Evolutionary conservation across 1,140 invertebrate species (phyloP), one percentile per base, ranked within the genome.

Genomic region (Apocrypta bakeri): DNA sequence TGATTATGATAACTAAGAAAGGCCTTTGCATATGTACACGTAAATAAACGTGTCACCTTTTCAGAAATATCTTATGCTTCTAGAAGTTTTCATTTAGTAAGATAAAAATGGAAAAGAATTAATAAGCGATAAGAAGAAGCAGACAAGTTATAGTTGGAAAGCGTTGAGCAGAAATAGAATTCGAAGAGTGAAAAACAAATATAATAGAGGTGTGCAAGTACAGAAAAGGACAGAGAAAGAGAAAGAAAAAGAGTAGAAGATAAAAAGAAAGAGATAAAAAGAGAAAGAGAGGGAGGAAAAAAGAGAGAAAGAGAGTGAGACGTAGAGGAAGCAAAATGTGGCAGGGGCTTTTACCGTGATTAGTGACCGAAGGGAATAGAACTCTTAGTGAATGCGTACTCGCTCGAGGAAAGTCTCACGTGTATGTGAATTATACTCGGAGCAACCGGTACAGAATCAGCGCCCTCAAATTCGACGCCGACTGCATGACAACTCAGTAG

Each of bases 301-400:
- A n/a, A 73, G 8, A 73, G 33, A 2, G 71, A 25, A 31, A 56
- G n/a, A 74, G 21, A 48, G 11, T 27, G 24, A 21, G 31, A n/a
- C n/a, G n/a, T n/a, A n/a, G n/a, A 74, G 72, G 24, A 14, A 29
- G 17, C 25, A 9, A 27, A 24, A 29, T 2, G 40, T 21, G 48
- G 48, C 0, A 21, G 42, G 72, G 24, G 83, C 85, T 86, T 86
- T 86, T 86, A 86, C 83, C 83, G 69, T 84, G 85, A 86, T 86
- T 86, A 86, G 83, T 86, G 82, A 64, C 75, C 84, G 61, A 83
- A 84, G 79, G 72, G 81, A 84, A 83, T 83, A 77, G 48, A 81
- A 63, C 80, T 68, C 33, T 74, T 73, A 25, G 40, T 74, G 48
- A 74, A 74, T 56, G 71, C n/a, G n/a, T 9, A 25, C 72, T 24